Conservation (phyloP, 1,140 invertebrate species). For the Drosophila tropicalis region DNA sequence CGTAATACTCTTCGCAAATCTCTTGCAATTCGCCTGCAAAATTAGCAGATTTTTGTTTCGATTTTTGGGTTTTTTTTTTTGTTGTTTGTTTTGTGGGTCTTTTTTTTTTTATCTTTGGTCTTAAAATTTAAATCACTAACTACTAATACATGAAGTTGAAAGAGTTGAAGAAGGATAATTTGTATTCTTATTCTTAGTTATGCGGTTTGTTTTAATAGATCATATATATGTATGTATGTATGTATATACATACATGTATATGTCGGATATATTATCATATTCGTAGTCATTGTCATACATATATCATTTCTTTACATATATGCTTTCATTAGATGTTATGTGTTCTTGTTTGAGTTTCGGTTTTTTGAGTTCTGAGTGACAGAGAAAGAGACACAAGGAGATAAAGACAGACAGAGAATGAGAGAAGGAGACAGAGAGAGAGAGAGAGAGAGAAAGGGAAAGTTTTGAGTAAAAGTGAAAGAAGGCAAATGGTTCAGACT, state of each 20-base stretch:
- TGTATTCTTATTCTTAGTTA: slow-evolving; percentile 17
- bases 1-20: slow-evolving; percentile 97
- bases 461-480: slow-evolving; percentile 7
- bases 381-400: background rate
- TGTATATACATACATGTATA: slow-evolving; percentile 54
- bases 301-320: slow-evolving; percentile 56
- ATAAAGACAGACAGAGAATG: slow-evolving; percentile 1
- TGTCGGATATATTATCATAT: slow-evolving; percentile 47
- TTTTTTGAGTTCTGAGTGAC: background rate
- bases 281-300: slow-evolving; percentile 46
- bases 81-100: slow-evolving; percentile 18
- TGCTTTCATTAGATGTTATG: slow-evolving; percentile 81
- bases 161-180: slow-evolving; percentile 10
- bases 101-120: slow-evolving; percentile 26
- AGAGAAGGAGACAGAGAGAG: slow-evolving; percentile 17
- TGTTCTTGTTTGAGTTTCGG: slow-evolving; percentile 58
- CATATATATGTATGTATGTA: slow-evolving; percentile 35
- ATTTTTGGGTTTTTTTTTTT: slow-evolving; percentile 40
- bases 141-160: slow-evolving; percentile 1
- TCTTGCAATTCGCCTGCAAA: slow-evolving; percentile 86
- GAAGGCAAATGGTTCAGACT: slow-evolving; percentile 12
- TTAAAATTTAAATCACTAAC: slow-evolving; percentile 7
- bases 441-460: slow-evolving; percentile 25
- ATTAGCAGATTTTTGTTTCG: slow-evolving; percentile 48
- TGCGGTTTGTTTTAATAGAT: background rate